Conservation (phyloP, 1,140 invertebrate species). For the Bombyx mandarina region DNA sequence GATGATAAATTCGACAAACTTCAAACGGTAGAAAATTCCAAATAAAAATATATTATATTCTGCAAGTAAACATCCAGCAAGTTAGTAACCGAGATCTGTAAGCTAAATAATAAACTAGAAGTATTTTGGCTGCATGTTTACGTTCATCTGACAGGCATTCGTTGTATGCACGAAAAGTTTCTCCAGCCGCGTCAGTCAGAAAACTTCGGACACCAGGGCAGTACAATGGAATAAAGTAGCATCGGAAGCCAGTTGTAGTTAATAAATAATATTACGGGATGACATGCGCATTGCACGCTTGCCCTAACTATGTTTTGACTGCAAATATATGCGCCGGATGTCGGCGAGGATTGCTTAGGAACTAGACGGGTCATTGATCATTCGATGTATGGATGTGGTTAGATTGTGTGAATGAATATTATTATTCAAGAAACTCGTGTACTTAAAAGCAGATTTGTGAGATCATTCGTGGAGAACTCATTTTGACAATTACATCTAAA, state of each 20-base stretch:
- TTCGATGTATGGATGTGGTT: slow-evolving; percentile 5
- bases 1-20: too few species aligned
- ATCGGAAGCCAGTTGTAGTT: slow-evolving; percentile 68
- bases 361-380: slow-evolving; percentile 30
- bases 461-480: too few species aligned
- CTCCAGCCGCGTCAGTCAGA: slow-evolving; percentile 46
- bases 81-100: slow-evolving; percentile 16
- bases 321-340: slow-evolving; percentile 62
- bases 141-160: slow-evolving; percentile 56
- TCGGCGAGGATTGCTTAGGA: slow-evolving; percentile 30
- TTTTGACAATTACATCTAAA: too few species aligned
- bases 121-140: slow-evolving; percentile 37
- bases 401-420: background rate
- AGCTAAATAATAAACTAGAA: slow-evolving; percentile 34
- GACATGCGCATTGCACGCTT: slow-evolving; percentile 58
- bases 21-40: too few species aligned
- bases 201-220: slow-evolving; percentile 61
- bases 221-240: slow-evolving; percentile 68
- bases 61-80: background rate
- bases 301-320: slow-evolving; percentile 66
- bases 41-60: background rate
- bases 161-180: slow-evolving; percentile 66
- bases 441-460: too few species aligned
- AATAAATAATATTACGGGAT: slow-evolving; percentile 67
- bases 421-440: too few species aligned